phyloP scores from a whole-genome alignment of 92 coral and sea anemone species.

The Phymanthus crucifer region DNA sequence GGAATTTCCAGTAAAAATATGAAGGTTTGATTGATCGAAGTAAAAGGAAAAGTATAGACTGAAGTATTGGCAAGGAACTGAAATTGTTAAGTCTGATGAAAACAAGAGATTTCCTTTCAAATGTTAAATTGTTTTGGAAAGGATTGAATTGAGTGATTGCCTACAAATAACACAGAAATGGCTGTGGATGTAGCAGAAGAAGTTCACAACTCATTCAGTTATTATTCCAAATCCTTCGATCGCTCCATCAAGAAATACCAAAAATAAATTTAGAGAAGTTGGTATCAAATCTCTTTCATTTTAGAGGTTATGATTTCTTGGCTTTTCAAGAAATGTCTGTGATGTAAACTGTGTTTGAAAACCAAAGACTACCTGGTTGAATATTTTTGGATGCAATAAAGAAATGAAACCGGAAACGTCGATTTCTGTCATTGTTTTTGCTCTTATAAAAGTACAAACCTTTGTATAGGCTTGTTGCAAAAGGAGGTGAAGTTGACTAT shows the following conservation, averaged over 20 bases:
- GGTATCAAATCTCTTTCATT: background rate
- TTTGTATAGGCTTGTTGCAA: background rate
- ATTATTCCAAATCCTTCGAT: background rate
- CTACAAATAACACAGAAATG: no score
- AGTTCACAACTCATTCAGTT: no score
- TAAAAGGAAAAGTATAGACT: no score
- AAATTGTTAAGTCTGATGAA: no score
- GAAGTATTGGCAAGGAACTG: no score
- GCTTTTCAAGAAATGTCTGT: background rate
- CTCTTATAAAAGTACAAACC: background rate
- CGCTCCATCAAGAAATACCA: background rate
- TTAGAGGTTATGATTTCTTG: background rate
- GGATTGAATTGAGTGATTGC: no score
- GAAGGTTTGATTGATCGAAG: no score
- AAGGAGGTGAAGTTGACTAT: background rate
- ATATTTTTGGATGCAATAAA: background rate
- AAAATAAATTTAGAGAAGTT: background rate
- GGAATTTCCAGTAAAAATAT: no score
- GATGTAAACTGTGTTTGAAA: background rate
- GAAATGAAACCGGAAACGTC: background rate
- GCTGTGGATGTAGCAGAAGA: background rate
- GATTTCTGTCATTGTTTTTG: background rate
- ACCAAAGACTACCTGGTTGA: background rate
- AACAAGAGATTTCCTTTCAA: no score
- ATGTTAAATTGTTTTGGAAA: no score